These are phyloP conservation scores for Lithobates sylvaticus DNA, from an alignment of 2,797 vertebrate species.

Conservation along the genomic window DNA sequence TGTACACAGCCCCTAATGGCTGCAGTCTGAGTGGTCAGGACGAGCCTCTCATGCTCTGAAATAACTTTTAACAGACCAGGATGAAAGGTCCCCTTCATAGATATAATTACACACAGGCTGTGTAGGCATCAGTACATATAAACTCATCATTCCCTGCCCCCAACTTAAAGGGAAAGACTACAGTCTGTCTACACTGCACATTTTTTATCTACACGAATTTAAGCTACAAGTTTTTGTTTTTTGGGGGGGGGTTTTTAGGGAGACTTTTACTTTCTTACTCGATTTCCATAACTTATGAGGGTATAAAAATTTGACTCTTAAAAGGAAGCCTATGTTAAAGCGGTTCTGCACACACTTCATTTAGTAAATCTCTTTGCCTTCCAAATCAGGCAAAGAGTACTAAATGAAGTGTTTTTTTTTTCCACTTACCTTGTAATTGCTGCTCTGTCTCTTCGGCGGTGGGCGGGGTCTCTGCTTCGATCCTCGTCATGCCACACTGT, in stretches of 20 bases:
- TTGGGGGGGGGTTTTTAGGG: no score
- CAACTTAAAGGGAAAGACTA: neutral
- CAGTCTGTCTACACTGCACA: neutral
- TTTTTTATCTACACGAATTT: neutral
- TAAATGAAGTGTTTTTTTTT: no score
- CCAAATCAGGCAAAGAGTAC: no score
- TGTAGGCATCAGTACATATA: constrained; percentile 16
- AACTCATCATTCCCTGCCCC: neutral
- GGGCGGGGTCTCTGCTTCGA: no score
- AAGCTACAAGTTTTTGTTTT: neutral
- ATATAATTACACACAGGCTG: constrained; percentile 23
- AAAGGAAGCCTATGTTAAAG: no score
- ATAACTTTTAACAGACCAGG: constrained; percentile 25
- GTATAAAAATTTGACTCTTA: neutral
- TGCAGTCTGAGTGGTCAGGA: constrained; percentile 5
- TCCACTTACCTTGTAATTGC: no score
- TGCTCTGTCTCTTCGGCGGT: no score
- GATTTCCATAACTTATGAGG: neutral
- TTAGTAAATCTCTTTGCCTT: no score
- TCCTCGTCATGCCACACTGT: no score
- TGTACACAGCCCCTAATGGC: constrained; percentile 4
- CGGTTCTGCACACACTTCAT: no score
- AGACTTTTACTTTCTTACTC: neutral
- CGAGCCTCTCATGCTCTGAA: neutral
- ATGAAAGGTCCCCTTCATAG: constrained; percentile 28